Base-by-base conservation (phyloP, 2,888 invertebrate species). In the Acanthacorydalis orientalis region DNA sequence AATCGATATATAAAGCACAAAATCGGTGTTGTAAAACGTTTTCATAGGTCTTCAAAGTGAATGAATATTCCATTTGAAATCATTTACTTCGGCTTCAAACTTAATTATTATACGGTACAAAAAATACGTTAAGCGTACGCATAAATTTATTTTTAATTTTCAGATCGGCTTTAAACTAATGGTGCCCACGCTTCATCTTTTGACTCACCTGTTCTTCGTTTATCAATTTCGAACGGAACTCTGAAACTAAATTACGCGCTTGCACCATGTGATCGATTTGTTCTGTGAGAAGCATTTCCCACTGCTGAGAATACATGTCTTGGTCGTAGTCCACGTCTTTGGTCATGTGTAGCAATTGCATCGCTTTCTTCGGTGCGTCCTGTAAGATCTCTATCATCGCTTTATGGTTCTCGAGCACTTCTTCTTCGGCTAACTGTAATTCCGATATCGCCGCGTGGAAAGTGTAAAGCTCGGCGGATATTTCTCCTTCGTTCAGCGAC, bases 391-490 rank as follows among this genome's bases (percentile, higher is more conserved):
- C 80, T 53, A 77, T 73, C 52, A 85, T 72, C 50, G 75, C 74
- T 64, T 83, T 85, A 72, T 93, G 92, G 60, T 80, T 81, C 62
- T 91, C 91, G 43, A 91, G 72, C 52, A 92, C 82, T 60, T 89
- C 86, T 57, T 93, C 92, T 67, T 93, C 92, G 48, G 87, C 75
- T 58, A 83, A 75, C 62, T 91, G 90, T 60, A 92, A 70, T 61
- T 90, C 88, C 55, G 88, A 86, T 54, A 92, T 82, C 10, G 87
- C 89, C 64, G 88, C 88, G 68, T 91, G 90, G 72, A 91, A 90
- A 56, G 79, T 86, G 64, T 83, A 81, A 67, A 91, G 69, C 65
- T 92, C 91, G 54, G 86, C 87, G 0, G 89, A 85, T 68, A 90
- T 78, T 66, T 91, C 90, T 46, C 85, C 86, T 69, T 89, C 89